Conservation (phyloP, 2,888 invertebrate genomes). For the Baronia brevicornis region DNA sequence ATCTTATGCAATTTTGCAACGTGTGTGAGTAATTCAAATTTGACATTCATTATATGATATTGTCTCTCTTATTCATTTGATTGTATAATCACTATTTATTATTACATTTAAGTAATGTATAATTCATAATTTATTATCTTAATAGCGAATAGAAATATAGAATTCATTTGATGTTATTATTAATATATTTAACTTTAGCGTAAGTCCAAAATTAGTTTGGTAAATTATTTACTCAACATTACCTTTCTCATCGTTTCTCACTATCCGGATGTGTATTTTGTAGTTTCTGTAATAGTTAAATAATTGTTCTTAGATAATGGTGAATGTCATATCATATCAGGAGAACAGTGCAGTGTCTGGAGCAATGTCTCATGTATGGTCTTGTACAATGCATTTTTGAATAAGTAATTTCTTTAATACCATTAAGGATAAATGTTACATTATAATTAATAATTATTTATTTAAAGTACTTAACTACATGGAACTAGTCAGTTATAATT, state of each 20-base stretch:
- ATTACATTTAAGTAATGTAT: conserved; percentile 71
- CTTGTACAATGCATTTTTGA: conserved; percentile 66
- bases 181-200: conserved; percentile 66
- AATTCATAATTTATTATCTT: conserved; percentile 69
- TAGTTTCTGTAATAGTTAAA: conserved; percentile 56
- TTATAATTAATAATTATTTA: conserved; percentile 69
- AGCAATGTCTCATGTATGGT: conserved; percentile 20
- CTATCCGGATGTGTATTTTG: conserved; percentile 51
- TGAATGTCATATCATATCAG: conserved; percentile 63
- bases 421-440: conserved; percentile 70
- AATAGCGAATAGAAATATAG: conserved; percentile 64
- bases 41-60: conserved; percentile 69
- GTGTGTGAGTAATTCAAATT: conserved; percentile 23
- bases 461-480: conserved; percentile 75
- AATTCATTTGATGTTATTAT: conserved; percentile 70
- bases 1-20: conserved; percentile 10
- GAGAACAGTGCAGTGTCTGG: conserved; percentile 4
- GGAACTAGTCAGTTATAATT: conserved; percentile 75
- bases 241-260: conserved; percentile 55
- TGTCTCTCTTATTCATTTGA: conserved; percentile 68
- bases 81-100: conserved; percentile 73
- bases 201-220: conserved; percentile 68
- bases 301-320: conserved; percentile 60
- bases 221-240: conserved; percentile 48
- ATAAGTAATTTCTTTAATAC: conserved; percentile 52